Base-by-base conservation (phyloP, 2,888 invertebrate species). In the Drosophila multiciliata region DNA sequence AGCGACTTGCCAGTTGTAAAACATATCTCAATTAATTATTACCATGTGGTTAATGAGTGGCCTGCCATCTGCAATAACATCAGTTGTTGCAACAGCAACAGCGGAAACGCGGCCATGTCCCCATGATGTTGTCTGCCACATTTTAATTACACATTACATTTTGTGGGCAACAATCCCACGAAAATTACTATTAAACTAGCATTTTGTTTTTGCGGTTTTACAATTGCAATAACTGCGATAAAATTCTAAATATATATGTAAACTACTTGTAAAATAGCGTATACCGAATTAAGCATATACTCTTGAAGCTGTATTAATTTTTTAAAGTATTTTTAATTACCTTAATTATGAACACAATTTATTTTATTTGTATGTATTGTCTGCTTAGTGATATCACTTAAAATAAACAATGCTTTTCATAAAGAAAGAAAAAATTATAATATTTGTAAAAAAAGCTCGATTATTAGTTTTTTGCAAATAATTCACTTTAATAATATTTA, bases 11-110 rank as follows among this genome's bases (percentile, higher is more conserved):
- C 53, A 66, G 59, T 77, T 78, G 82, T 86, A 82, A 40, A 60
- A 69, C 80, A 87, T 91, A 89, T 86, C 86, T 90, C 90, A 91
- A 91, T 91, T 91, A 91, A 91, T 91, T 91, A 91, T 90, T 90
- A 83, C 82, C 75, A 42, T 79, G 84, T 71, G 73, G 87, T 89
- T 82, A 86, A 86, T 86, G 69, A 82, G 64, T 48, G 63, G 59
- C 67, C 59, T 64, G 63, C 60, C 70, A 79, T 62, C 53, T 53
- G 73, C 63, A 72, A 62, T 66, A 66, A 66, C 62, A 72, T 50
- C 57, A 61, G 57, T 48, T 20, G 42, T 23, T 36, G 40, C 54
- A 32, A 26, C 17, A 58, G 64, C 36, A 23, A 36, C 26, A 68
- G 63, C 68, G 65, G 72, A 82, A 67, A 62, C 72, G 76, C 57